phyloP scores from a whole-genome alignment of 2,113 vertebrate species.

The Channa argus region DNA sequence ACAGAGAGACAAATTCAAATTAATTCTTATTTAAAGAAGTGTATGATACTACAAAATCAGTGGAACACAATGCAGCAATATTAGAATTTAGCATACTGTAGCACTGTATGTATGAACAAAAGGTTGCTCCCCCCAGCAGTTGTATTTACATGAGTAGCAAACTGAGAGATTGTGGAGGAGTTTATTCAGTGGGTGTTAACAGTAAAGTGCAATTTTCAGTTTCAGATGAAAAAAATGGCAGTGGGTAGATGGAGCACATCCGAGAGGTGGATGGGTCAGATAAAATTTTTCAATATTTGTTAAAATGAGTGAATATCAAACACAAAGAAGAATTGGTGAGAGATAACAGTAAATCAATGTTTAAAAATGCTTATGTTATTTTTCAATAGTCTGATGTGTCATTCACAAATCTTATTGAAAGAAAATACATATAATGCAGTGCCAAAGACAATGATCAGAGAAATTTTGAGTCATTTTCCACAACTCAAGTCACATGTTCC shows the following conservation, averaged over 20 bases:
- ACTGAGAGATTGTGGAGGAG: constrained; percentile 50
- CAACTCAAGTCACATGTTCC: too few relatives aligned
- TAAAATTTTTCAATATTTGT: constrained; percentile 8
- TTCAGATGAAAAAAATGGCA: constrained; percentile 48
- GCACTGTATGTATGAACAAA: constrained; percentile 35
- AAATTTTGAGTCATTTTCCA: too few relatives aligned
- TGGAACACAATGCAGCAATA: neutral
- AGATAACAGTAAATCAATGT: constrained; percentile 1
- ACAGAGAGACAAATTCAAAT: constrained; percentile 17
- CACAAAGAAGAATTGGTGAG: neutral
- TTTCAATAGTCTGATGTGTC: neutral
- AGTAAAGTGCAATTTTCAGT: constrained; percentile 29
- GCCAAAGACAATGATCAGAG: too few relatives aligned
- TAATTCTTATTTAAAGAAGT: neutral
- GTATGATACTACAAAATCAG: neutral
- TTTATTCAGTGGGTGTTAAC: constrained; percentile 60
- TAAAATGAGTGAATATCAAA: neutral
- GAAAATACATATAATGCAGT: too few relatives aligned
- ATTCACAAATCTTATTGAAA: neutral
- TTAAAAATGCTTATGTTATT: constrained; percentile 23
- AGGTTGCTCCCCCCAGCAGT: constrained; percentile 41
- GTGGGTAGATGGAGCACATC: constrained; percentile 37
- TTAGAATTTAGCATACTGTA: constrained; percentile 22
- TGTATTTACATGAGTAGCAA: constrained; percentile 43
- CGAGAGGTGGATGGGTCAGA: constrained; percentile 18